These are phyloP conservation scores for Sylvilagus bachmani DNA, from an alignment of 2,113 vertebrate species.

Conservation along the genomic window DNA sequence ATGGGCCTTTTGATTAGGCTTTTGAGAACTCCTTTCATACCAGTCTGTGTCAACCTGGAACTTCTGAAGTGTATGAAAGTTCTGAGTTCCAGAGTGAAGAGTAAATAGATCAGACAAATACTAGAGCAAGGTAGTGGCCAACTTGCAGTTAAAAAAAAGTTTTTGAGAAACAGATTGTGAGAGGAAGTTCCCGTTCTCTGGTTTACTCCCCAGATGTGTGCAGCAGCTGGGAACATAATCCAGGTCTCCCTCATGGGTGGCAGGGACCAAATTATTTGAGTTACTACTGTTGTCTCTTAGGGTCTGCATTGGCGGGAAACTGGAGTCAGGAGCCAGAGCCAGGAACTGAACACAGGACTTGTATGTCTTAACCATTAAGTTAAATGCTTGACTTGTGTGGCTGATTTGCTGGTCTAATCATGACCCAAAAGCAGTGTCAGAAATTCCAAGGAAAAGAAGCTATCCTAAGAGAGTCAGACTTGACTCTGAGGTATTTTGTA, in stretches of 20 bases:
- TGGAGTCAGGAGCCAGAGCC: too few species aligned
- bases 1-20: conserved; percentile 43
- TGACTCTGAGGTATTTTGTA: background rate
- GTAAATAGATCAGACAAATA: conserved; percentile 17
- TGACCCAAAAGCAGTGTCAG: background rate
- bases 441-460: conserved; percentile 12
- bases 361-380: too few species aligned
- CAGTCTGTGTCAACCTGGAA: conserved; percentile 31
- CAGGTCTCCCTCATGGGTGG: too few species aligned
- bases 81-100: background rate
- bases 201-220: too few species aligned
- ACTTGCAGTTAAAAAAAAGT: background rate
- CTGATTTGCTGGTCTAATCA: background rate
- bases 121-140: background rate
- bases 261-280: too few species aligned
- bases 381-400: background rate
- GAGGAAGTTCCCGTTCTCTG: too few species aligned
- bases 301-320: too few species aligned
- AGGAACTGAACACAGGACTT: too few species aligned
- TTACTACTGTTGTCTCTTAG: too few species aligned
- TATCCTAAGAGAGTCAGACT: background rate
- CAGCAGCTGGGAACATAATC: too few species aligned
- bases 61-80: conserved; percentile 7
- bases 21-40: background rate
- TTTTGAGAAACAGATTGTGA: too few species aligned